Percentiles rank a stretch among this genome's conserved stretches.
These are phyloP conservation scores for Stratiolaelaps scimitus DNA, from an alignment of 1,140 invertebrate genomes.

Conservation along the genomic window DNA sequence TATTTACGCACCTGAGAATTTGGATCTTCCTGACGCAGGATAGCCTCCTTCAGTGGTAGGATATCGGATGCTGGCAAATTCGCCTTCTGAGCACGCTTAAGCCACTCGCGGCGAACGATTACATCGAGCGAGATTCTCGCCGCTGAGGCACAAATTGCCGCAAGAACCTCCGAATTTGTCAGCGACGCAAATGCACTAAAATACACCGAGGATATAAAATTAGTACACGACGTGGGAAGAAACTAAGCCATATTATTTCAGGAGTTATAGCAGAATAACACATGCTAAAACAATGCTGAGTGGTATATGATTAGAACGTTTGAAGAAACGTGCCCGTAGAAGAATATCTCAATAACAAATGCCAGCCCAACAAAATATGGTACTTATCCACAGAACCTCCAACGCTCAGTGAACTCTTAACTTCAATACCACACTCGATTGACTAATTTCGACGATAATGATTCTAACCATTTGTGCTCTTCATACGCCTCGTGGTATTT, in stretches of 20 bases:
- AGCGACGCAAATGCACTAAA: not conserved
- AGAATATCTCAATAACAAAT: too few species aligned
- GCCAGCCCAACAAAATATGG: too few species aligned
- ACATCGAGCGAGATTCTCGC: not conserved
- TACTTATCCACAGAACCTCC: too few species aligned
- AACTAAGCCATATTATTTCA: not conserved
- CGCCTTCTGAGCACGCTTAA: not conserved
- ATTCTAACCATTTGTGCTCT: not conserved
- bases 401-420: too few species aligned
- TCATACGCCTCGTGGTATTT: conserved; percentile 19
- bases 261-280: not conserved
- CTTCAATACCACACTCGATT: not conserved
- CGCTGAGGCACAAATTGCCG: not conserved
- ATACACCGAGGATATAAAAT: not conserved
- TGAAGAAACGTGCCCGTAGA: too few species aligned
- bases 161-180: not conserved
- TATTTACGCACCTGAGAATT: not conserved
- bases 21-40: conserved; percentile 2
- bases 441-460: not conserved
- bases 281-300: too few species aligned
- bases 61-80: not conserved
- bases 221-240: not conserved
- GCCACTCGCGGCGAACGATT: not conserved
- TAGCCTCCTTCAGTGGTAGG: not conserved
- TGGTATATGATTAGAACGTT: too few species aligned